phyloP scores from a whole-genome alignment of 2,797 vertebrate genomes.

The Arremon brunneinucha region DNA sequence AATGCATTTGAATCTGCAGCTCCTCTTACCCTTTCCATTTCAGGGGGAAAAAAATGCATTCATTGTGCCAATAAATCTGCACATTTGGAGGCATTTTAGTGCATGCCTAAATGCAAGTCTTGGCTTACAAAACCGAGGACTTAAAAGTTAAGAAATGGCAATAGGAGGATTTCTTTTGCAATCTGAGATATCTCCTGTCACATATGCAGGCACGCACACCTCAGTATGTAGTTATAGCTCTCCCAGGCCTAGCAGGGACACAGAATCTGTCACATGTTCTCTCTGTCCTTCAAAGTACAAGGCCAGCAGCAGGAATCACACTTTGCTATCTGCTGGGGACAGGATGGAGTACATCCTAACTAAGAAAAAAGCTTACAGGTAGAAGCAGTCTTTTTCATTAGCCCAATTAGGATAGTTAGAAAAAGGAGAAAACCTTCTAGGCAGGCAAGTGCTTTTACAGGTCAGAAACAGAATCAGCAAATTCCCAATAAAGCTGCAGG shows the following conservation, averaged over 20 bases:
- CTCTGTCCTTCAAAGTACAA: neutral
- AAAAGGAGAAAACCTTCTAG: neutral
- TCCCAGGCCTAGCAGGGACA: rapidly evolving
- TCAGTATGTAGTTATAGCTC: neutral
- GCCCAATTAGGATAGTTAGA: neutral
- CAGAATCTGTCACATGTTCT: rapidly evolving
- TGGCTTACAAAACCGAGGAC: neutral
- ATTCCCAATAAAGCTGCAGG: neutral
- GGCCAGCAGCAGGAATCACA: neutral
- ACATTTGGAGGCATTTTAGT: neutral
- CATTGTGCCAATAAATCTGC: neutral
- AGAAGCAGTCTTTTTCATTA: neutral
- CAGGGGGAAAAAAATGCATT: neutral
- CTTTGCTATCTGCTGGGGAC: neutral
- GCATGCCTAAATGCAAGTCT: neutral
- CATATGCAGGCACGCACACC: rapidly evolving
- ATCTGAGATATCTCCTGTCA: neutral
- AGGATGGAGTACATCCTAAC: neutral
- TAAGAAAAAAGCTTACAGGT: neutral
- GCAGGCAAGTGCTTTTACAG: neutral
- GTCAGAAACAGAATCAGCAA: neutral
- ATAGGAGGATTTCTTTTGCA: neutral
- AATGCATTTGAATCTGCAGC: neutral
- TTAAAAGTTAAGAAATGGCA: neutral
- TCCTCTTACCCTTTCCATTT: neutral